Evolutionary conservation across 2,888 invertebrate genomes (phyloP).

Genomic region (Priapulus caudatus): DNA sequence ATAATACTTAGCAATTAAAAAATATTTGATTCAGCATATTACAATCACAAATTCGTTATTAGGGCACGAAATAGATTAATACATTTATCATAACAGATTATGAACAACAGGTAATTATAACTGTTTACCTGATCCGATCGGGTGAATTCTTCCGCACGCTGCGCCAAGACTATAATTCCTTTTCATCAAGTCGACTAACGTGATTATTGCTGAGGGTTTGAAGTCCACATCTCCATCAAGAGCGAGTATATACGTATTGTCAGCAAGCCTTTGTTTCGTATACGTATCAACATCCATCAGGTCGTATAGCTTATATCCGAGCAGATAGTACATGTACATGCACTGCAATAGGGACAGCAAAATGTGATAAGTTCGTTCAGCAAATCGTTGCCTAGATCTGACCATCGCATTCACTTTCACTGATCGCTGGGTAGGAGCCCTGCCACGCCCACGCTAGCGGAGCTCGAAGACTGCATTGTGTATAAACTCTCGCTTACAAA

Average conservation of each 20-base stretch:
- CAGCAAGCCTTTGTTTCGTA: slow-evolving; percentile 84
- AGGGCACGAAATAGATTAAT: not conserved
- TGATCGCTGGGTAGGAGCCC: no score
- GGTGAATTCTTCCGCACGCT: slow-evolving; percentile 96
- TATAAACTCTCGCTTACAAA: no score
- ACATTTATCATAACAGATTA: not conserved
- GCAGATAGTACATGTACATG: slow-evolving; percentile 99
- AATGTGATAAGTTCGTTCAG: no score
- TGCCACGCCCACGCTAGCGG: no score
- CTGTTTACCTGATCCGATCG: slow-evolving; percentile 76
- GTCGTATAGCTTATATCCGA: slow-evolving; percentile 90
- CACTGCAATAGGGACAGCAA: no score
- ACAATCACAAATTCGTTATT: not conserved
- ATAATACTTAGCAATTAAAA: no score
- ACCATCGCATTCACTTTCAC: no score
- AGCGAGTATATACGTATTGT: slow-evolving; percentile 86
- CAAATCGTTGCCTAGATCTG: no score
- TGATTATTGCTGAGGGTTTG: slow-evolving; percentile 82
- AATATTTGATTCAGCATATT: no score
- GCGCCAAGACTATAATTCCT: slow-evolving; percentile 92
- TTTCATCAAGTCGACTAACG: slow-evolving; percentile 93
- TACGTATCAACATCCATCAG: slow-evolving; percentile 71
- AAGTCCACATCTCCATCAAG: slow-evolving; percentile 97
- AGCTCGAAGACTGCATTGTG: no score
- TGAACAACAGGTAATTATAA: no score